A percentile compares a stretch with the other conserved stretches of the same genome.
phyloP scores from a whole-genome alignment of 2,113 vertebrate genomes.

The Hylia prasina region DNA sequence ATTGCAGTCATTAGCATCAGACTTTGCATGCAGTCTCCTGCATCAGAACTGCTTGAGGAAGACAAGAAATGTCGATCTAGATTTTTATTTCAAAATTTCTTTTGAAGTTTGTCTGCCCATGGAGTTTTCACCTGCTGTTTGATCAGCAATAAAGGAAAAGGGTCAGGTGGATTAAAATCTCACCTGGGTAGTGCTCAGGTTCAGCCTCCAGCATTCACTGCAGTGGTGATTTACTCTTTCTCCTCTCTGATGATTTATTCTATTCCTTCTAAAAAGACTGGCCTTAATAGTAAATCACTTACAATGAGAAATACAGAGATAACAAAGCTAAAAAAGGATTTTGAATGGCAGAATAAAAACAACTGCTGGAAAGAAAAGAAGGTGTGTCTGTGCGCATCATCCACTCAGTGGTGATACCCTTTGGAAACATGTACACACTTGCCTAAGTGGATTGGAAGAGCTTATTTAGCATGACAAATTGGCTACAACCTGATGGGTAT shows the following conservation, averaged over 20 bases:
- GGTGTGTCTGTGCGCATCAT: background rate
- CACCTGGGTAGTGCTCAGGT: background rate
- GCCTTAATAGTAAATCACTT: background rate
- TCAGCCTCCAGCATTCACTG: background rate
- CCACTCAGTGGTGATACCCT: background rate
- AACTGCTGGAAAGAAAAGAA: background rate
- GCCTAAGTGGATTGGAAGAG: conserved; percentile 38
- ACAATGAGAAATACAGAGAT: background rate
- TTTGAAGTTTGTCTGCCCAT: background rate
- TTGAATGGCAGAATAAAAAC: background rate
- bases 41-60: background rate
- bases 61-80: background rate
- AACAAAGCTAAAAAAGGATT: background rate
- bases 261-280: background rate
- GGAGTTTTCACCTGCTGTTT: background rate
- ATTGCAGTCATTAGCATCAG: background rate
- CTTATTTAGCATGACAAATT: conserved; percentile 11
- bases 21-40: background rate
- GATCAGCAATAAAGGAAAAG: background rate
- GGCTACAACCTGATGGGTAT: conserved; percentile 26
- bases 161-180: background rate
- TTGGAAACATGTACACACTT: background rate
- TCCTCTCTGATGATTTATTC: background rate
- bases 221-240: background rate
- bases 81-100: background rate